Base-by-base conservation (phyloP, 2,797 vertebrate species). In the Picus viridis region DNA sequence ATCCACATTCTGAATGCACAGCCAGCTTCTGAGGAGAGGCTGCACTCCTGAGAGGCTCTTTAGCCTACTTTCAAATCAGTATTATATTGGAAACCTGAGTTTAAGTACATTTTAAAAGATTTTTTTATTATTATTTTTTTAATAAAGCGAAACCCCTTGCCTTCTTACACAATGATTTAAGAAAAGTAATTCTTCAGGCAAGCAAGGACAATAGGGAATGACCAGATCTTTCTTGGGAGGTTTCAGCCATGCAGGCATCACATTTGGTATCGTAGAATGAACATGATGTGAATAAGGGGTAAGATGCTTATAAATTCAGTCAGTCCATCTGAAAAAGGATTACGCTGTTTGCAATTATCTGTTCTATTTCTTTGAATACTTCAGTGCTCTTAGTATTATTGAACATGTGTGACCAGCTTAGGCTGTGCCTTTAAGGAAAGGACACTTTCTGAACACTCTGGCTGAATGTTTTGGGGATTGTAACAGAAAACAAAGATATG, bases 71-170 rank as follows among this genome's bases (percentile, higher is more conserved):
- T 69, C 11, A 14, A 61, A 11, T 69, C 30, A 70, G 3, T 79
- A 45, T 89, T 86, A 27, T 84, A 93, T 89, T 41, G 16, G 75
- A 95, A 92, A 39, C 49, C 24, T 72, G 54, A 88, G 39, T 68
- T 88, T 41, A 82, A 89, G 57, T 68, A 54, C 9, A 26, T 36
- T 29, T 83, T 86, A 54, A 93, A 90, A 88, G 32, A 79, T 26
- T 9, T 9, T 47, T 47, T 19, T n/a, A n/a, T n/a, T n/a, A n/a
- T n/a, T n/a, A n/a, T 45, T 20, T 47, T 22, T 22, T 39, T 29
- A 32, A 49, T 18, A 93, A 54, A 26, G 34, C 34, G 59, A n/a
- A 30, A 16, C 19, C 12, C 49, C 32, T 75, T 69, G 23, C 30
- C n/a, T 90, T 58, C n/a, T 67, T 88, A 47, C 24, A 71, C 26